Evolutionary conservation across 2,113 vertebrate genomes (phyloP), one percentile per base, ranked within the genome.

Genomic region (Istiophorus platypterus): DNA sequence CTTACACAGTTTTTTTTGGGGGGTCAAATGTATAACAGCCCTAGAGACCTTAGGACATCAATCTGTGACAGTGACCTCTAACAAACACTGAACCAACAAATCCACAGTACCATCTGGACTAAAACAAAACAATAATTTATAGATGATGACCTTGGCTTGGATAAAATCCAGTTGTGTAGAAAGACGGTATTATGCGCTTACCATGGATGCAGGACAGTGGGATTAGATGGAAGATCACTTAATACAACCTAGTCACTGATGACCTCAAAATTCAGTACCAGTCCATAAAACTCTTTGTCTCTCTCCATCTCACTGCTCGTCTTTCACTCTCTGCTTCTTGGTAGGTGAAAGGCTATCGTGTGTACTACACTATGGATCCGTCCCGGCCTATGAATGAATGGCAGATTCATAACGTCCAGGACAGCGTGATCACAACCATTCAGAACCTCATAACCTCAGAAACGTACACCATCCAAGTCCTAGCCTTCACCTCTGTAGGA

Each of bases 351-450:
- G 98, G 98, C 5, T 99, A 99, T 81, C 95, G 98, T 0, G 95
- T 99, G 0, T 99, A 99, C 64, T 99, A 99, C 84, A 99, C 97
- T 87, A 98, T 97, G 97, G 98, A 99, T 77, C 97, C 98, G 0
- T 96, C 97, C 1, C 95, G 96, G 52, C 96, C 97, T 0, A 97
- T 99, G 87, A 97, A 96, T 84, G 97, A 96, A 85, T 99, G 98
- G 98, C 96, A 97, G 94, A 99, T 99, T 78, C 97, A 99, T 86
- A 99, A 99, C 0, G 97, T 99, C 80, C 98, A 98, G 0, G 97
- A 99, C 94, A 99, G 97, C 69, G 94, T 97, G 66, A 95, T 99
- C 86, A 99, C 97, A 79, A 99, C 98, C 0, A 97, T 99, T 73
- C 97, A 97, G 90, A 97, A 95, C 92, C 95, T 99, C 2, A 89